Percentiles rank a stretch among this genome's conserved stretches.
Conservation (phyloP, 2,888 invertebrate species). For the Drosophila picticornis region DNA sequence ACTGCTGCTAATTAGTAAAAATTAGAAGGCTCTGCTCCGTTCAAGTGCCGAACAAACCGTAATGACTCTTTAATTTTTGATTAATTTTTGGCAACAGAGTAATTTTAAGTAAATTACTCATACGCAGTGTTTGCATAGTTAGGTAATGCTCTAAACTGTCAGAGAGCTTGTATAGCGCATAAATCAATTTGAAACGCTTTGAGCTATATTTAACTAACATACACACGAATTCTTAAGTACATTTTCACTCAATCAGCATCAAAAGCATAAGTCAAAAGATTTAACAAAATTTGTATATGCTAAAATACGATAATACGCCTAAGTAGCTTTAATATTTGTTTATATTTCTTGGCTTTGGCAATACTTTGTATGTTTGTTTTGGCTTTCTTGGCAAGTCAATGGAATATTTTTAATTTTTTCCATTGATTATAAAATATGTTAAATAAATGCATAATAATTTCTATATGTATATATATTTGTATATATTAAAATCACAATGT, state of each 20-base stretch:
- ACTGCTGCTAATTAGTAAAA: conserved; percentile 12
- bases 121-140: conserved; percentile 18
- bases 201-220: conserved; percentile 29
- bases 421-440: conserved; percentile 20
- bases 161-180: conserved; percentile 14
- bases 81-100: background rate
- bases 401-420: conserved; percentile 19
- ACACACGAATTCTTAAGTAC: conserved; percentile 28
- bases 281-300: conserved; percentile 20
- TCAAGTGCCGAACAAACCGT: too few relatives aligned
- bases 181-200: conserved; percentile 28
- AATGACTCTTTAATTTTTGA: conserved; percentile 7
- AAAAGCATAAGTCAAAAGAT: conserved; percentile 33
- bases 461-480: background rate
- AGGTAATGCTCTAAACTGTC: conserved; percentile 22
- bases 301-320: conserved; percentile 9
- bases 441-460: conserved; percentile 6
- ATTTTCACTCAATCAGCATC: conserved; percentile 12
- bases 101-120: conserved; percentile 19
- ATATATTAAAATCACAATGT: background rate
- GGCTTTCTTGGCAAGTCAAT: conserved; percentile 18
- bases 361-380: conserved; percentile 21
- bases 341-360: conserved; percentile 10
- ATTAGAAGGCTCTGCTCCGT: background rate
- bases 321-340: conserved; percentile 25